phyloP scores from a whole-genome alignment of 1,140 invertebrate species.

The Cyclargus thomasi region DNA sequence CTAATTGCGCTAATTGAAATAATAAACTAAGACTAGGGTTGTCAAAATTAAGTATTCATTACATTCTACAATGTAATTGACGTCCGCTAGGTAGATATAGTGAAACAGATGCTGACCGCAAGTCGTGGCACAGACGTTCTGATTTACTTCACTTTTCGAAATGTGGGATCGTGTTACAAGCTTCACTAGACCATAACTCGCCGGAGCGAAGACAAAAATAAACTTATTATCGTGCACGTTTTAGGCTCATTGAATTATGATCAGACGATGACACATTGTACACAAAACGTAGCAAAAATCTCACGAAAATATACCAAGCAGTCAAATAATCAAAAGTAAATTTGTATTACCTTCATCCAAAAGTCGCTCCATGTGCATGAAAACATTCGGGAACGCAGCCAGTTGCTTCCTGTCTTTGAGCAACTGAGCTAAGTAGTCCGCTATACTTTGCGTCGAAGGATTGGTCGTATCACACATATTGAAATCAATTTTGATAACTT shows the following conservation, averaged over 20 bases:
- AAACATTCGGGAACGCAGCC: constrained; percentile 99
- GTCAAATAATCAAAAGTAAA: constrained; percentile 21
- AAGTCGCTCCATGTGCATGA: constrained; percentile 98
- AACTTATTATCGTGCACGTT: constrained; percentile 73
- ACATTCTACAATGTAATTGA: constrained; percentile 24
- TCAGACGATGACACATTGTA: constrained; percentile 51
- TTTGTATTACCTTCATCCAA: constrained; percentile 96
- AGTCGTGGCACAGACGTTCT: constrained; percentile 55
- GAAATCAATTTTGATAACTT: constrained; percentile 71
- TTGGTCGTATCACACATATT: constrained; percentile 83
- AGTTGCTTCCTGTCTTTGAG: constrained; percentile 99
- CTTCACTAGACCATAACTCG: constrained; percentile 72
- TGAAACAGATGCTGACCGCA: constrained; percentile 63
- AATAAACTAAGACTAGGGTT: constrained; percentile 17
- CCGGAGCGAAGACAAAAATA: constrained; percentile 72
- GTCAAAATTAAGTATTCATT: constrained; percentile 18
- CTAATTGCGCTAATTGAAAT: constrained; percentile 31
- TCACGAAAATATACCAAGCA: constrained; percentile 19
- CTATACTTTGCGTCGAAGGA: constrained; percentile 94
- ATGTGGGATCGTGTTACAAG: constrained; percentile 71
- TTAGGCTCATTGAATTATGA: constrained; percentile 67
- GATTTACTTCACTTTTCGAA: constrained; percentile 68
- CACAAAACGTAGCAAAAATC: constrained; percentile 15
- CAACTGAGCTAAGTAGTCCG: constrained; percentile 99
- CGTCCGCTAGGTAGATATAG: constrained; percentile 37